These are phyloP conservation scores for Fregetta grallaria DNA, from an alignment of 2,113 vertebrate genomes.

Conservation along the genomic window DNA sequence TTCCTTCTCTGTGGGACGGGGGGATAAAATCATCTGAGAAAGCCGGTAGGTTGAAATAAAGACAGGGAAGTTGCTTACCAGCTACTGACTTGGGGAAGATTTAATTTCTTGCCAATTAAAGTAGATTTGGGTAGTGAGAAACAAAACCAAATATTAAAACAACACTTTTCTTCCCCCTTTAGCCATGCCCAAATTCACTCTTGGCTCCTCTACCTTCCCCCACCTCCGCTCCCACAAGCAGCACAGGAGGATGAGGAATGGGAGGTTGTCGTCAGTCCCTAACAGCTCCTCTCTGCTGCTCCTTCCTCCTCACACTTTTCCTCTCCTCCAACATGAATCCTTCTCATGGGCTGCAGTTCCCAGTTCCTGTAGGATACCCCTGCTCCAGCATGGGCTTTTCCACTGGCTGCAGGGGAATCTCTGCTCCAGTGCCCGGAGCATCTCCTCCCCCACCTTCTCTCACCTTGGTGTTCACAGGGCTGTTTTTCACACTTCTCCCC, in stretches of 20 bases:
- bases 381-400: not conserved
- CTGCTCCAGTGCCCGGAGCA: not conserved
- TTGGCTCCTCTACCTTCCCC: not conserved
- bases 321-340: not conserved
- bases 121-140: not conserved
- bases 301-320: not conserved
- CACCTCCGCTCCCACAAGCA: accelerated
- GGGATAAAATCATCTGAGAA: not conserved
- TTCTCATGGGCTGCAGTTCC: not conserved
- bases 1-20: not conserved
- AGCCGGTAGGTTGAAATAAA: not conserved
- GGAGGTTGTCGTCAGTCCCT: not conserved
- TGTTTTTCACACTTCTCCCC: not conserved
- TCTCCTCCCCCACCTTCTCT: not conserved
- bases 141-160: not conserved
- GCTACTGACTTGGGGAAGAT: not conserved
- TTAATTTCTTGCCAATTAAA: not conserved
- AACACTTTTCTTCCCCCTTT: not conserved
- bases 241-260: no score
- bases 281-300: accelerated
- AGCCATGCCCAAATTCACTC: accelerated
- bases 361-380: not conserved
- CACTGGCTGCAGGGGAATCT: not conserved
- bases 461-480: not conserved
- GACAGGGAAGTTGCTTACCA: not conserved